Evolutionary conservation across 2,888 invertebrate species (phyloP).

Genomic region (Hemithea aestivaria): DNA sequence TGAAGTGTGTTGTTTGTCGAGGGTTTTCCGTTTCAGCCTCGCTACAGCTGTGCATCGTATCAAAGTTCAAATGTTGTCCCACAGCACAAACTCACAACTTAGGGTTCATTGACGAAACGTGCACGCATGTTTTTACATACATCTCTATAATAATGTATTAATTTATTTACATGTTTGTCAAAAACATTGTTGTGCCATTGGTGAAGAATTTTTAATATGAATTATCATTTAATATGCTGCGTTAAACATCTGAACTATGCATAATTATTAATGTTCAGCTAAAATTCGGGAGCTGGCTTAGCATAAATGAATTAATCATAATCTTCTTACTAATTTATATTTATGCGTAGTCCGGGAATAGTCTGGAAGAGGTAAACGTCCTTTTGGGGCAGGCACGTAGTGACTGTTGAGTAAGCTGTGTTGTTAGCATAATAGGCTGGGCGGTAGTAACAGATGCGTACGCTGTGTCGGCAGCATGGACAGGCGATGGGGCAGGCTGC

Average conservation of each 20-base stretch:
- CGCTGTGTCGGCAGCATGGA: neutral
- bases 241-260: no score
- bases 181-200: no score
- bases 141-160: no score
- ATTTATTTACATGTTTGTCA: no score
- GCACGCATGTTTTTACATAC: no score
- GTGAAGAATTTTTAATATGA: no score
- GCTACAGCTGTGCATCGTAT: slow-evolving; percentile 7
- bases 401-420: neutral
- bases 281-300: slow-evolving; percentile 2
- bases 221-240: no score
- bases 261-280: neutral
- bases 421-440: slow-evolving; percentile 7
- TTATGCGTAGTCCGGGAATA: slow-evolving; percentile 24
- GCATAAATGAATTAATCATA: slow-evolving; percentile 20
- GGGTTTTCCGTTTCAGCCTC: slow-evolving; percentile 15
- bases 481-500: neutral
- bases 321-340: slow-evolving; percentile 25
- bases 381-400: slow-evolving; percentile 22
- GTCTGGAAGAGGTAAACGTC: slow-evolving; percentile 37
- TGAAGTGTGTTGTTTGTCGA: slow-evolving; percentile 14
- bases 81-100: no score
- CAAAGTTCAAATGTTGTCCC: slow-evolving; percentile 1
- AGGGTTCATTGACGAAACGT: slow-evolving; percentile 10
- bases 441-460: neutral